Evolutionary conservation across 2,888 invertebrate species (phyloP).

Genomic region (Ophion obscuratus): DNA sequence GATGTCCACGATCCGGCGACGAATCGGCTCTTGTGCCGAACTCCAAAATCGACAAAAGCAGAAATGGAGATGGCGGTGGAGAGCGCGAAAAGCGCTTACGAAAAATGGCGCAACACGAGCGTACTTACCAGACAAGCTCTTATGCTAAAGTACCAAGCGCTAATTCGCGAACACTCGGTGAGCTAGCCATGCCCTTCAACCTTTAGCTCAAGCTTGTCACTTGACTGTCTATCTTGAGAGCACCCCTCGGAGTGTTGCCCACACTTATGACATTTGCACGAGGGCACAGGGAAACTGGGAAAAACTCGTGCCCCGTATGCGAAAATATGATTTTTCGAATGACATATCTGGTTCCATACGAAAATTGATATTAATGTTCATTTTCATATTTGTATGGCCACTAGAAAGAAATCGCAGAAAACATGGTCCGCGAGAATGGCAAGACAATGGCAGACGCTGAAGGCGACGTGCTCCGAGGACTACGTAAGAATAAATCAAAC

Average conservation of each 20-base stretch:
- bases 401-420: slow-evolving; percentile 93
- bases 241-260: too few species aligned
- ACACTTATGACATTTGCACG: background rate
- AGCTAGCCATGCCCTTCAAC: background rate
- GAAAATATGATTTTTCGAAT: background rate
- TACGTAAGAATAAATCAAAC: slow-evolving; percentile 89
- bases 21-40: slow-evolving; percentile 91
- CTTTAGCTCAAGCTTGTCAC: too few species aligned
- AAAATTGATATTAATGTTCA: background rate
- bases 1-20: slow-evolving; percentile 98
- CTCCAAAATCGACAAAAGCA: slow-evolving; percentile 94
- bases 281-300: background rate
- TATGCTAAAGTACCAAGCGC: slow-evolving; percentile 90
- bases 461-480: slow-evolving; percentile 98
- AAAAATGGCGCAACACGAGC: slow-evolving; percentile 95
- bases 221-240: too few species aligned
- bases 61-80: slow-evolving; percentile 96
- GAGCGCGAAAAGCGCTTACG: slow-evolving; percentile 91
- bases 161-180: slow-evolving; percentile 77
- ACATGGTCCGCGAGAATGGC: slow-evolving; percentile 98
- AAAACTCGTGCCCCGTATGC: background rate
- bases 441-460: slow-evolving; percentile 98
- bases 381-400: slow-evolving; percentile 39
- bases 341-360: background rate
- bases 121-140: slow-evolving; percentile 96